Base-by-base conservation (phyloP, 2,113 vertebrate species). In the Gracilinanus agilis region DNA sequence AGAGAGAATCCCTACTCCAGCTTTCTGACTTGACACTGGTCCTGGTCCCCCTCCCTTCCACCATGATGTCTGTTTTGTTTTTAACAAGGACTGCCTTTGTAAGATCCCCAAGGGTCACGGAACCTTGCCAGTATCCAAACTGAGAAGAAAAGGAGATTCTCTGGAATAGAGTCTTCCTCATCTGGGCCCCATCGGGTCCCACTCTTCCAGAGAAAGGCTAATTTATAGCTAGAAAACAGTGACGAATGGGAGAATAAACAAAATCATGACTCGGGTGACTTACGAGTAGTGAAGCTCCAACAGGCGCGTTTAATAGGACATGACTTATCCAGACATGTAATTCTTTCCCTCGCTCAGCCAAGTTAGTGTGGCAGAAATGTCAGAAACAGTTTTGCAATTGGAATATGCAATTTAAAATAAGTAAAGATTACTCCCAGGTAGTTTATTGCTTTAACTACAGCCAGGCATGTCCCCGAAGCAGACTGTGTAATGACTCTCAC, bases 361-460 rank as follows among this genome's bases (percentile, higher is more conserved):
- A 98, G 96, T 96, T 97, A 98, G 97, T 97, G 98, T 98, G 98
- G 98, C 98, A 98, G 98, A 98, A 98, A 98, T 92, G 97, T 97
- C 97, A 98, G 97, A 98, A 98, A 98, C 97, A 97, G 97, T 98
- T 98, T 98, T 97, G 97, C 97, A 98, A 98, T 98, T 98, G 97
- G 98, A 98, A 98, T 98, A 97, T 97, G 98, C 98, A 98, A 98
- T 98, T 98, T 98, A 97, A 98, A 98, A 98, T 98, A 98, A 98
- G 98, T 98, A 98, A 98, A 98, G 98, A 98, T 98, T 98, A 98
- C 97, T 98, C 98, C 97, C 98, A 98, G 98, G 98, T 98, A 98
- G 98, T 99, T 98, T 98, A 98, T 97, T 97, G 98, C 98, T 98
- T 98, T 98, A 98, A 98, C 97, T 98, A 98, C 98, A 98, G 96